Base-by-base conservation (phyloP, 1,140 invertebrate species). In the Drosophila cardini region DNA sequence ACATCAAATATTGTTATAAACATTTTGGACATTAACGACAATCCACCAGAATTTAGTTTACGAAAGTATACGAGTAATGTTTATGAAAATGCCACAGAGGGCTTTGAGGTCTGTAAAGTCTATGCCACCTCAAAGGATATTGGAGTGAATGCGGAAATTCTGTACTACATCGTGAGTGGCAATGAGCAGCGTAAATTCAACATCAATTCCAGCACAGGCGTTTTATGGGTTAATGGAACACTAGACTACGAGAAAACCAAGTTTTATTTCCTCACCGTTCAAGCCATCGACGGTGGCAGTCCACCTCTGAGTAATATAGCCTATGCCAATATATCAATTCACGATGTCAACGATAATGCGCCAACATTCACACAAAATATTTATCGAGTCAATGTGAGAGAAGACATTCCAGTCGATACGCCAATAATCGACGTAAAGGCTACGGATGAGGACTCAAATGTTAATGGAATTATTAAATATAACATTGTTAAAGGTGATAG, bases 121-220 rank as follows among this genome's bases (percentile, higher is more conserved):
- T 93, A 96, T 50, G 98, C 98, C 1, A 96, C 96, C 0, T 98
- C 98, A n/a, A 95, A 96, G 78, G 98, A 99, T 91, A 95, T 96
- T 18, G 98, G 98, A 10, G 94, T 98, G 10, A 99, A 99, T 93
- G 98, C 98, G 0, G 95, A 98, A 87, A 96, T 99, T 26, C 95
- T 95, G 30, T 99, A 99, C 91, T 95, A 96, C 26, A 96, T 98
- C 45, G 95, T 98, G 16, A 96, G 96, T 40, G 97, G 97, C 16
- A 98, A 98, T 82, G 97, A 97, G 81, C 96, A 97, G 74, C 95
- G 96, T 57, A 97, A 97, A 87, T 98, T 98, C 91, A 92, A 93
- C 15, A 95, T 98, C 46, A 94, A 98, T 87, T 93, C 94, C 0
- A 94, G 94, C 61, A 94, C 95, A 16, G 97, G 97, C 26, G 94